A percentile compares a stretch with the other conserved stretches of the same genome.
phyloP scores from a whole-genome alignment of 2,113 vertebrate genomes.

The Labeo catla region DNA sequence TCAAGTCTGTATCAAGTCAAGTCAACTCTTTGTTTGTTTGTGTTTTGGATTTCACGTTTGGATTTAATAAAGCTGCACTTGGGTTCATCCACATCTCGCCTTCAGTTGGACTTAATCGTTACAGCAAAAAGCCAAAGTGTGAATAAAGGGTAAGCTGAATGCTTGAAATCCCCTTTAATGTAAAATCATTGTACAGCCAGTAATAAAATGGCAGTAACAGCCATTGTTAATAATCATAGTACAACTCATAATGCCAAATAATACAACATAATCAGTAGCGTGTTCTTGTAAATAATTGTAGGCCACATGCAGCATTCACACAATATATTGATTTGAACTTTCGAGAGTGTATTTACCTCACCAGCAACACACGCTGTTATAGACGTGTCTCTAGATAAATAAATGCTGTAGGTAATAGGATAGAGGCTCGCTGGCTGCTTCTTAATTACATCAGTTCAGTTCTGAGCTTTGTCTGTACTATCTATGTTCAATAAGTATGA shows the following conservation, averaged over 20 bases:
- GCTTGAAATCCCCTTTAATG: neutral
- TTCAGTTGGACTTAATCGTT: no score
- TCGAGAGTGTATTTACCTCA: neutral
- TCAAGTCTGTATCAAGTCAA: no score
- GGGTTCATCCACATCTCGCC: no score
- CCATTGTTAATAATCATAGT: neutral
- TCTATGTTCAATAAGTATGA: neutral
- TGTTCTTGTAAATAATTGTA: neutral
- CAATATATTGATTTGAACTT: neutral
- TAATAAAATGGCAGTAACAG: neutral
- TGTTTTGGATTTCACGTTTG: no score
- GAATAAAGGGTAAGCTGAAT: neutral
- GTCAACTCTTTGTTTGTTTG: no score
- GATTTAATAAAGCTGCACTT: no score
- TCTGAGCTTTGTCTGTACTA: neutral
- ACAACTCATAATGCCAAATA: neutral
- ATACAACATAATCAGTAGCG: neutral
- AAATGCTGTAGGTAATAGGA: neutral
- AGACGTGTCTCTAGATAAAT: neutral
- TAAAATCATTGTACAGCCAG: neutral
- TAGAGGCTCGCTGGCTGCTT: neutral
- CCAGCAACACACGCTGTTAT: neutral
- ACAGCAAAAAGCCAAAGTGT: neutral
- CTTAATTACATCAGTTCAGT: neutral
- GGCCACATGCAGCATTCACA: neutral